Evolutionary conservation across 2,888 invertebrate species (phyloP), one percentile per base, ranked within the genome.

Genomic region (Trichopoda pennipes): DNA sequence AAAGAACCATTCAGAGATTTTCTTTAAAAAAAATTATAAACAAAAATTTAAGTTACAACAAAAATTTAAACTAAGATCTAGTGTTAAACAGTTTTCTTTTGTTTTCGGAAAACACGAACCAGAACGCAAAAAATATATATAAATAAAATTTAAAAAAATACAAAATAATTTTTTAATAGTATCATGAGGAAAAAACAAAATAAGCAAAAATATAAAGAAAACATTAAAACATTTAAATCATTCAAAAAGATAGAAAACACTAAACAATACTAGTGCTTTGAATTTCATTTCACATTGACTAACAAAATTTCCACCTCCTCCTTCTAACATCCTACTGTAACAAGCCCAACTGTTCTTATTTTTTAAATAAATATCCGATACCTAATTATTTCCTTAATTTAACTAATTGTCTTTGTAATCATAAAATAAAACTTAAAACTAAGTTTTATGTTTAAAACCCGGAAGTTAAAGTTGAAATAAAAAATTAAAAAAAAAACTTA

Each of bases 131-230:
- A 14, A 23, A 70, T 23, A 63, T 51, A 35, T 21, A 38, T 19
- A 21, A 32, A 8, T 28, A 35, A 49, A 28, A 49, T 38, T 19
- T 7, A 66, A 35, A 28, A 74, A 8, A 44, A 17, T 21, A 55
- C 58, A 51, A 32, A 72, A 35, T 1, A 68, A 66, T 66, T 79
- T 79, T 78, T 79, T 79, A 79, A 73, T 68, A 79, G 73, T 55
- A 73, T 68, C 66, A 73, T 73, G 35, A 66, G n/a, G 1, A 72
- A 60, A 28, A 35, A 55, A 63, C 14, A 44, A 32, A 16, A 12
- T 47, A 56, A 56, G 35, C 35, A 58, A 58, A 47, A 55, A 35
- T 44, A 12, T 44, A 58, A 10, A 47, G 8, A 56, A 69, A 56
- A 58, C 44, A 44, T 51, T 21, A 12, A 38, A 38, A 56, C 44